Evolutionary conservation across 2,113 vertebrate species (phyloP).

Genomic region (Notiomystis cincta): DNA sequence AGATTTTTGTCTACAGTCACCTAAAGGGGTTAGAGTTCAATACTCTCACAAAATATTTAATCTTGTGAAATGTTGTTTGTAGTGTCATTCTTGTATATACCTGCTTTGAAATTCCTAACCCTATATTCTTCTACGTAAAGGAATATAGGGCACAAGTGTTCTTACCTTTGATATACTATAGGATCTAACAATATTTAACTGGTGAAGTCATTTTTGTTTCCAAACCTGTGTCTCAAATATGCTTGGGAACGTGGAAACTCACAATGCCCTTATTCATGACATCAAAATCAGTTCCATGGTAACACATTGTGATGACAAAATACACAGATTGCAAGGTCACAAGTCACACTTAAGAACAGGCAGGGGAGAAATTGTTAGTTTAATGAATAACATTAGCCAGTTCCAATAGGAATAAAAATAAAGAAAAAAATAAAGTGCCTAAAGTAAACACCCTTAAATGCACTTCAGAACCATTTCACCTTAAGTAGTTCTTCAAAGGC

Average conservation of each 20-base stretch:
- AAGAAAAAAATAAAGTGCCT: constrained; percentile 50
- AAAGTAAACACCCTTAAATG: constrained; percentile 65
- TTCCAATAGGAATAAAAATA: constrained; percentile 61
- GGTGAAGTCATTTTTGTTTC: constrained; percentile 72
- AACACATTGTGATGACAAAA: constrained; percentile 73
- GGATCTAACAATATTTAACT: constrained; percentile 72
- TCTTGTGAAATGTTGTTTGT: constrained; percentile 56
- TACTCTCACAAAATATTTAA: constrained; percentile 47
- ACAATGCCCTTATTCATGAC: constrained; percentile 76
- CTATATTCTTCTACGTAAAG: constrained; percentile 50
- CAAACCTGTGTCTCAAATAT: constrained; percentile 67
- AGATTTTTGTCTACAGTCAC: constrained; percentile 36
- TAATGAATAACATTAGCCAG: constrained; percentile 70
- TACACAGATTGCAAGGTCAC: constrained; percentile 72
- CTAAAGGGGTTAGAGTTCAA: constrained; percentile 52
- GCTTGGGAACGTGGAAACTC: constrained; percentile 69
- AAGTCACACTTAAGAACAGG: constrained; percentile 69
- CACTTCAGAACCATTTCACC: constrained; percentile 67
- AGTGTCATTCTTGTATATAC: constrained; percentile 43
- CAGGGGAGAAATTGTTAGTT: constrained; percentile 65
- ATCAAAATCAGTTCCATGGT: constrained; percentile 70
- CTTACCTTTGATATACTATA: constrained; percentile 65
- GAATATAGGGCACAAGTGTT: constrained; percentile 63
- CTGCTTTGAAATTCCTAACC: constrained; percentile 60
- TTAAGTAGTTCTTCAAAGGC: constrained; percentile 65